Base-by-base conservation (phyloP, 2,113 vertebrate species). In the Carollia perspicillata region DNA sequence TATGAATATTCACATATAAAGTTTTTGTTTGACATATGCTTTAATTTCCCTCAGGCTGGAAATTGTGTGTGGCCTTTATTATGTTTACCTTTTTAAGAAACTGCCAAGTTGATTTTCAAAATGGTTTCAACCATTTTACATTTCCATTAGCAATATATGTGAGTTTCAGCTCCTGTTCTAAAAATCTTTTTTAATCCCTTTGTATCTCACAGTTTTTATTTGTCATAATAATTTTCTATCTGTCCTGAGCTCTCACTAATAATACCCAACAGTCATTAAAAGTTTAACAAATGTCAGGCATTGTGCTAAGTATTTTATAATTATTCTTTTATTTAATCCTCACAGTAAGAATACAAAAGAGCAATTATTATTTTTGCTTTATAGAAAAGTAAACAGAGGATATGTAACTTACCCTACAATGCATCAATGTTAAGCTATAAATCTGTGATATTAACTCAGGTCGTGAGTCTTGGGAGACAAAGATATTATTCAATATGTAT, bases 201-300 rank as follows among this genome's bases (percentile, higher is more conserved):
- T 85, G 53, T 71, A 44, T 93, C 23, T 80, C 49, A 95, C 18
- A 58, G 44, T 68, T 84, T 78, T 95, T 44, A 85, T 77, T 94
- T 91, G 10, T 84, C 42, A 65, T 69, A 80, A 37, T 42, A 40
- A 35, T 79, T 91, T 91, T 10, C 0, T 91, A 30, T 91, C 13
- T 68, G 11, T 3, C 11, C 35, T 2, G 53, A 55, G 53, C 10
- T 77, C 1, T 55, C 13, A 51, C 8, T 69, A 75, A 58, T 44
- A 88, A 55, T 60, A 69, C 2, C 4, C 20, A 92, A 65, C 7
- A 88, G 12, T 42, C 85, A 65, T 80, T 88, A 75, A 66, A 75
- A 75, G 26, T 91, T 80, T 85, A 74, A 71, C 63, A 72, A 22
- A 60, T 89, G 16, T 26, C 9, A 84, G 53, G 3, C 2, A 58